Percentiles rank a stretch among this genome's conserved stretches.
Evolutionary conservation across 2,797 vertebrate genomes (phyloP).

Genomic region (Lepus townsendii): DNA sequence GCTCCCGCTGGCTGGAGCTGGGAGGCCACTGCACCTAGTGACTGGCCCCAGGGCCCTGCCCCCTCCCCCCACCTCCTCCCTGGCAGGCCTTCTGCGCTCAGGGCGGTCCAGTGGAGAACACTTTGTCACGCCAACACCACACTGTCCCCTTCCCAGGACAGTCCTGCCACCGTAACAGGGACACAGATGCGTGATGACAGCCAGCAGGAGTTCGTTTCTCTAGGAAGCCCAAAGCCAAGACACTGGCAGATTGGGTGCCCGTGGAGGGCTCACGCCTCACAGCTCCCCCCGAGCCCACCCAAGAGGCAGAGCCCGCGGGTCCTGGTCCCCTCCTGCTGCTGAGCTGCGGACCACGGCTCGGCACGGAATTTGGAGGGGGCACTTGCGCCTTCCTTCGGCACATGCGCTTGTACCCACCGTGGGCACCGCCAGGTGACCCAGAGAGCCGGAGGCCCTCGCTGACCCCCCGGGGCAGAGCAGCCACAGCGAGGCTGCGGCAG

Average conservation of each 20-base stretch:
- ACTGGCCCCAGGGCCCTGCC: background rate
- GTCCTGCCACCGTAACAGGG: background rate
- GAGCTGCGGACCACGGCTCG: background rate
- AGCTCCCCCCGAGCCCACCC: too few species aligned
- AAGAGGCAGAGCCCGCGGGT: background rate
- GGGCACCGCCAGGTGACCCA: background rate
- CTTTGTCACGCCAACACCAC: too few species aligned
- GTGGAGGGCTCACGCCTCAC: too few species aligned
- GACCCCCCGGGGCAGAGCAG: background rate
- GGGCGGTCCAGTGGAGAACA: background rate
- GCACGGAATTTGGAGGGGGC: background rate
- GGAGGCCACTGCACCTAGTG: too few species aligned
- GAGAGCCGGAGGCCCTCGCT: rapidly evolving
- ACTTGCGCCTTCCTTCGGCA: too few species aligned
- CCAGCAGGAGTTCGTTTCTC: background rate
- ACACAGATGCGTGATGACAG: rapidly evolving
- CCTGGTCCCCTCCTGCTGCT: background rate
- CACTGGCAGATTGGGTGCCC: background rate
- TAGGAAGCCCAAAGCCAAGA: background rate
- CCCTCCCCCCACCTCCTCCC: background rate
- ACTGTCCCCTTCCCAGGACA: rapidly evolving
- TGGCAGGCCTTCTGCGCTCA: rapidly evolving
- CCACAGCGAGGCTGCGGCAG: rapidly evolving
- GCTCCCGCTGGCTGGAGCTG: too few species aligned
- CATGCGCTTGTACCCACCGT: rapidly evolving